Conservation (phyloP, 2,888 invertebrate species). For the Odontothrips loti region DNA sequence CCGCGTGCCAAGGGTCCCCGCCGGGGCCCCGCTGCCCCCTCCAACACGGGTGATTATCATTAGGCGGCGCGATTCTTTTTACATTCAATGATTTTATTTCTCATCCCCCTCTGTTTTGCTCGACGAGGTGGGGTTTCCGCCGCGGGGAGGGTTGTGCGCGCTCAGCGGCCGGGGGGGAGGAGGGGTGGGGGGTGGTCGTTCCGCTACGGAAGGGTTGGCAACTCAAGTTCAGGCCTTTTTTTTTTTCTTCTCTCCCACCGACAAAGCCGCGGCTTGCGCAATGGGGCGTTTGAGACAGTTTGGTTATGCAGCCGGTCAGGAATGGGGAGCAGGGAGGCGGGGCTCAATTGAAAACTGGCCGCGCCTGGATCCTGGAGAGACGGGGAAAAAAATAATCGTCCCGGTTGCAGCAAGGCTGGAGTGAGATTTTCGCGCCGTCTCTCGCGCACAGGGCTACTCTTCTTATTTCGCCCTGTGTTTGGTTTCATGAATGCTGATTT, state of each 20-base stretch:
- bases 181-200: too few species aligned
- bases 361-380: too few species aligned
- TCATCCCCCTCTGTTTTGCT: background rate
- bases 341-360: background rate
- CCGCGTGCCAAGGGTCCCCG: too few species aligned
- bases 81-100: conserved; percentile 5
- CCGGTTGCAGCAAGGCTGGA: too few species aligned
- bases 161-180: too few species aligned
- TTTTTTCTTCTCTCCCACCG: background rate
- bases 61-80: background rate
- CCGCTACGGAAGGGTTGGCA: background rate
- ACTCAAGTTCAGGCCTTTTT: background rate
- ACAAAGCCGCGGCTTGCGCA: background rate
- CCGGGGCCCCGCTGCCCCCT: too few species aligned
- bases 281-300: conserved; percentile 24
- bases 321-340: background rate
- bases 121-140: too few species aligned
- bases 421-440: too few species aligned
- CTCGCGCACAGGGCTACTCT: background rate
- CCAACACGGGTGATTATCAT: background rate
- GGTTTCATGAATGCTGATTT: background rate
- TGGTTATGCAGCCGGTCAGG: background rate
- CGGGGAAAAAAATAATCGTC: too few species aligned
- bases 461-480: background rate
- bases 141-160: too few species aligned